Evolutionary conservation across 2,113 vertebrate species (phyloP).

Genomic region (Cettia cetti): DNA sequence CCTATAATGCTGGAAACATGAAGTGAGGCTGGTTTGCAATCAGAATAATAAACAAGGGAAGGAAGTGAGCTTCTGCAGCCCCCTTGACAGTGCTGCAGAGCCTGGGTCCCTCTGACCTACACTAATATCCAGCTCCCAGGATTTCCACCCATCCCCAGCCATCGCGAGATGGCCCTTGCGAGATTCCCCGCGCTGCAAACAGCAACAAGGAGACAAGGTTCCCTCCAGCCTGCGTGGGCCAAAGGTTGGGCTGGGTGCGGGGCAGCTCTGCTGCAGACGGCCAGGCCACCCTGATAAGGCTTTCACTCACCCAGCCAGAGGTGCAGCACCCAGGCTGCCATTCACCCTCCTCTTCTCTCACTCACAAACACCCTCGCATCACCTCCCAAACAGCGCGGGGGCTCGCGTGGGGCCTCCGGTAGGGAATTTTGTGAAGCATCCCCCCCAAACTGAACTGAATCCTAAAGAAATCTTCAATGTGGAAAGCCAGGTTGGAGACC

Average conservation of each 20-base stretch:
- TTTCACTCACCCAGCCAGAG: background rate
- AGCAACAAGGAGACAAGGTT: background rate
- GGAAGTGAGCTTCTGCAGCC: background rate
- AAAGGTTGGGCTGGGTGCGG: conserved; percentile 16
- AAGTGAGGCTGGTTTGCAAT: background rate
- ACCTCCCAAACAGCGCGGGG: accelerated
- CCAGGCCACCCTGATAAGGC: conserved; percentile 1
- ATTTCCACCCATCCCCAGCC: background rate
- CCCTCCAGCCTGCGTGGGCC: background rate
- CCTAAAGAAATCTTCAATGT: background rate
- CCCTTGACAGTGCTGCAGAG: accelerated
- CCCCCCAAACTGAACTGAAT: accelerated
- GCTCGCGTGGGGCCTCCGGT: accelerated
- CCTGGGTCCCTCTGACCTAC: background rate
- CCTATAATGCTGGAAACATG: background rate
- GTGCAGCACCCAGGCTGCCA: background rate
- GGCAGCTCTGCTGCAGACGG: background rate
- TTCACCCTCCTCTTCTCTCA: background rate
- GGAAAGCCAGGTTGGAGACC: background rate
- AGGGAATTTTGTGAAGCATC: background rate
- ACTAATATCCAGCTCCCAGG: background rate
- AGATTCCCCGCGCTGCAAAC: background rate
- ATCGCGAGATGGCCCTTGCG: background rate
- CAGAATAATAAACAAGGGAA: background rate
- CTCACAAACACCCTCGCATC: background rate